Evolutionary conservation across 2,888 invertebrate genomes (phyloP), one percentile per base, ranked within the genome.

Genomic region (Chironomus tentans): DNA sequence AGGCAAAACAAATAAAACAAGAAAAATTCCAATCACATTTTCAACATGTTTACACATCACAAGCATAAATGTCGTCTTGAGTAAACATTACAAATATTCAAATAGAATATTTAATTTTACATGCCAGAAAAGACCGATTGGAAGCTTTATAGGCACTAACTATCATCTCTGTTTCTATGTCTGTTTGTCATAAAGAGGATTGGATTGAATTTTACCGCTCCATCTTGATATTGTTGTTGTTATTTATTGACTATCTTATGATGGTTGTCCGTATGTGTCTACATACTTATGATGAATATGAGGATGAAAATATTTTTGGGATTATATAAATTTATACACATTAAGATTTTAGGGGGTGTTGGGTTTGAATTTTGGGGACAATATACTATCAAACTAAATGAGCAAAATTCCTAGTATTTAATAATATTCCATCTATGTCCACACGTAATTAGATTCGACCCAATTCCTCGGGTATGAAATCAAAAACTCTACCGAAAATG

Each of bases 1-100:
- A 62, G n/a, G 12, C 12, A 21, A 21, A 21, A 22, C 62, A 65
- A 13, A 65, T 18, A 21, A 65, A 65, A 22, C 65, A 65, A 65
- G 65, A 71, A 56, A 38, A 73, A 73, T 68, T 74, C 74, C 74
- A 74, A 74, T 74, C 74, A 74, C 74, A 74, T 74, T 62, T 74
- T 38, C 38, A 24, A 46, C 47, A 74, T 74, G 28, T 74, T 74
- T 74, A 74, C 74, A 74, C 47, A 72, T 68, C 74, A 65, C 21
- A 74, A 48, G 47, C 48, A 62, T 62, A 46, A 68, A 74, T 68
- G 74, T 68, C 74, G 13, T 38, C 72, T 10, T 72, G 22, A 56
- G 18, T 56, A 72, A 72, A 72, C 62, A 74, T 74, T 68, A 68
- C 47, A 74, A 68, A 68, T 74, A 74, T 74, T 74, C 74, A 74